These are phyloP conservation scores for Marasmarcha lunaedactyla DNA, from an alignment of 2,888 invertebrate genomes.

Conservation along the genomic window DNA sequence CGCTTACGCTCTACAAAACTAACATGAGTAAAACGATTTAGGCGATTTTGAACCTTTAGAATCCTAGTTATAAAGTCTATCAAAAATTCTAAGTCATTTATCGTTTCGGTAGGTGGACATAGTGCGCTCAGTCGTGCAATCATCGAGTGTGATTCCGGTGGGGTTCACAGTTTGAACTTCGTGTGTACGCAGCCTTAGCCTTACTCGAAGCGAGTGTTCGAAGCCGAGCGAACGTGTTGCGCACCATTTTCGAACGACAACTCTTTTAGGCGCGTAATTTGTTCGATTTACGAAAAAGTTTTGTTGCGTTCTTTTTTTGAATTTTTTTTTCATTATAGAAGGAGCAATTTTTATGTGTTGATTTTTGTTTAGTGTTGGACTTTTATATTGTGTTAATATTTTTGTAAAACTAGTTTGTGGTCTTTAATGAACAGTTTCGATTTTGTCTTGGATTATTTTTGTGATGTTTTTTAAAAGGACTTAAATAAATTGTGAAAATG, in stretches of 20 bases:
- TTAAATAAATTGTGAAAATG: not conserved
- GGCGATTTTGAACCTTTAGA: conserved; percentile 16
- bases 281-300: not conserved
- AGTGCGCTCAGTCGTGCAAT: not conserved
- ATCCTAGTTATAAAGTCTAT: no score
- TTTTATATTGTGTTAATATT: not conserved
- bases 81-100: conserved; percentile 10
- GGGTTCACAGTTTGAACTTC: conserved; percentile 56
- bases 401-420: not conserved
- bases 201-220: conserved; percentile 40
- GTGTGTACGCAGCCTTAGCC: conserved; percentile 49
- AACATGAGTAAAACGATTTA: conserved; percentile 39
- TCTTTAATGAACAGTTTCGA: not conserved
- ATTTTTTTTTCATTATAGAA: not conserved
- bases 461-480: not conserved
- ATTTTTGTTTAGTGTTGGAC: no score
- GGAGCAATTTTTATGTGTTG: not conserved
- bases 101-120: conserved; percentile 42
- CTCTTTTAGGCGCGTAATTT: not conserved
- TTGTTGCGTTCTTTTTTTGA: not conserved
- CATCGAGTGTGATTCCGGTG: conserved; percentile 66
- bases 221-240: conserved; percentile 29
- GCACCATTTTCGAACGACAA: not conserved
- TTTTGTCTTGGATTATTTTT: not conserved
- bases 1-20: conserved; percentile 60